phyloP scores from a whole-genome alignment of 2,797 vertebrate genomes.

The Lepidocolaptes lacrymiger region DNA sequence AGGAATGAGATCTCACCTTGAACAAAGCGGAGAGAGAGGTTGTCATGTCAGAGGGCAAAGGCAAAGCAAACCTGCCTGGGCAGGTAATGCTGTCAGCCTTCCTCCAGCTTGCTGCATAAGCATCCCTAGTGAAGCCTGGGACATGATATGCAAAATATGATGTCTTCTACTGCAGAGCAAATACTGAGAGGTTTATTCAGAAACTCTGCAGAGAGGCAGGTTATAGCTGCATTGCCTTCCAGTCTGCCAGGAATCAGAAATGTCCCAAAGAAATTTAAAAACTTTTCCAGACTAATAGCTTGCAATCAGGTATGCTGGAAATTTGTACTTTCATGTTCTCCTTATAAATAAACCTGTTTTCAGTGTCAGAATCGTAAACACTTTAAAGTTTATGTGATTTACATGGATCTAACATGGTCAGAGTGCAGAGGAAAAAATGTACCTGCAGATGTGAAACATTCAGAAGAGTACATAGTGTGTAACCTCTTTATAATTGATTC shows the following conservation, averaged over 20 bases:
- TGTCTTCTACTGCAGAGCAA: background rate
- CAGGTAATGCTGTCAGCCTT: background rate
- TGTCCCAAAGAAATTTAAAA: background rate
- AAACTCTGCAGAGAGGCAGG: background rate
- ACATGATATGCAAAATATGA: background rate
- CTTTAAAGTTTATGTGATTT: background rate
- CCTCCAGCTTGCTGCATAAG: background rate
- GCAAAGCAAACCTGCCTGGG: background rate
- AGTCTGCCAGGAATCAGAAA: background rate
- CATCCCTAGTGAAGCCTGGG: background rate
- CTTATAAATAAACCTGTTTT: background rate
- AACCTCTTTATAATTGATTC: background rate
- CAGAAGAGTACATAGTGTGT: no score
- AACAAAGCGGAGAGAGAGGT: background rate
- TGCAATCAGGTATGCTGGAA: background rate
- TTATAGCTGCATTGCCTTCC: background rate
- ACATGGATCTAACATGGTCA: background rate
- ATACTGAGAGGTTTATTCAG: fast-evolving
- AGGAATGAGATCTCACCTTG: background rate
- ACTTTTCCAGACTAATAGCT: background rate
- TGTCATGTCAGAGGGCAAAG: background rate
- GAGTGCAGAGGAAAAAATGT: background rate
- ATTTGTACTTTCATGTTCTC: background rate
- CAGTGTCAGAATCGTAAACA: background rate
- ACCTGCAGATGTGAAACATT: background rate